Conservation (phyloP, 2,797 vertebrate species). For the Hirundo rustica region DNA sequence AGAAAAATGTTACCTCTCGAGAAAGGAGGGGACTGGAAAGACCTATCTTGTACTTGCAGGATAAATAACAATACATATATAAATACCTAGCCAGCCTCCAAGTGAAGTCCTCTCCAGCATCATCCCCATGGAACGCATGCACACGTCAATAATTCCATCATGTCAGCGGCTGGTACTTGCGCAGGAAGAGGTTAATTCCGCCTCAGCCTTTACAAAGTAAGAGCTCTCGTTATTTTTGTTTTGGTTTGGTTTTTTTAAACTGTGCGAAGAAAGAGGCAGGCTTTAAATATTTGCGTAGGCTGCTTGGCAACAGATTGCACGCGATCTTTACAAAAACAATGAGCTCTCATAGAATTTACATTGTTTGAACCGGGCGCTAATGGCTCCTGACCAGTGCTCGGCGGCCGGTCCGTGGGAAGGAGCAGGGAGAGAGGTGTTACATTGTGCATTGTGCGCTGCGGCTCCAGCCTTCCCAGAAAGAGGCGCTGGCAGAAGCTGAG, state of each 20-base stretch:
- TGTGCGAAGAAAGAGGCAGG: conserved; percentile 31
- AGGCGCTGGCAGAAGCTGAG: not conserved
- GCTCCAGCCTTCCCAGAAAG: not conserved
- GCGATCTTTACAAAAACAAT: conserved; percentile 67
- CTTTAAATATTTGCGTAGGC: conserved; percentile 73
- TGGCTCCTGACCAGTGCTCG: conserved; percentile 30
- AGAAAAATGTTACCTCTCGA: not conserved
- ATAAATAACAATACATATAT: not conserved
- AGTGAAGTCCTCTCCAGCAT: not conserved
- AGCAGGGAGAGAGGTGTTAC: not conserved
- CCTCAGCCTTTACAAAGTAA: not conserved
- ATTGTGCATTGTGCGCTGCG: conserved; percentile 53
- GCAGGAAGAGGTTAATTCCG: conserved; percentile 38
- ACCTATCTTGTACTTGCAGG: not conserved
- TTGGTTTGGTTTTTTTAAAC: not conserved
- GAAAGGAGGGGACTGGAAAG: not conserved
- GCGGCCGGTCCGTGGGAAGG: conserved; percentile 48
- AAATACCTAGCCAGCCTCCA: not conserved
- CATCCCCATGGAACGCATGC: fast-evolving
- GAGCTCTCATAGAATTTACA: conserved; percentile 53
- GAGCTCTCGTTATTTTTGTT: conserved; percentile 15
- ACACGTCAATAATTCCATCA: not conserved
- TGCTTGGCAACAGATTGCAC: conserved; percentile 50
- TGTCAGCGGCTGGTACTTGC: not conserved
- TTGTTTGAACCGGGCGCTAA: conserved; percentile 37